Conservation (phyloP, 2,797 vertebrate species). For the Synaphobranchus kaupii region DNA sequence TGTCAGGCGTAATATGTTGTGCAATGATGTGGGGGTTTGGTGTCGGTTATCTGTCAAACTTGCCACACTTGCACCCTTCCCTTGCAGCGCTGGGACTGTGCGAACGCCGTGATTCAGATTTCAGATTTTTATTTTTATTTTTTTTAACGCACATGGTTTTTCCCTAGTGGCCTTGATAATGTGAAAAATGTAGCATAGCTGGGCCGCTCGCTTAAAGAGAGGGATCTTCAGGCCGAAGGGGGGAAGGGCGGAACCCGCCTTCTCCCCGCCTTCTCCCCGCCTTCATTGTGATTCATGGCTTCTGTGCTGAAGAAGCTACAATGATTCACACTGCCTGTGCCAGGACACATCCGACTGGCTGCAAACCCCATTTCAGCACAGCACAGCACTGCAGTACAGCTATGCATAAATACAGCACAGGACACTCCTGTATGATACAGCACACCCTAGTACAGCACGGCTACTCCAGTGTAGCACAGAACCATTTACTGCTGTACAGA, state of each 20-base stretch:
- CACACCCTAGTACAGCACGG: background rate
- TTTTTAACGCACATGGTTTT: background rate
- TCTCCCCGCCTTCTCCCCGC: background rate
- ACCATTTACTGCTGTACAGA: background rate
- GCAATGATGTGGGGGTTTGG: background rate
- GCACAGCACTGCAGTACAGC: background rate
- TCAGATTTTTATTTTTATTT: background rate
- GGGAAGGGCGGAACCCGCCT: background rate
- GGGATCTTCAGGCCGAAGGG: background rate
- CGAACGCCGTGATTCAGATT: background rate
- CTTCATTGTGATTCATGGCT: conserved; percentile 10
- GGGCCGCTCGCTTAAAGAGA: background rate
- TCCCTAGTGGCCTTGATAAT: background rate
- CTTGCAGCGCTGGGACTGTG: background rate
- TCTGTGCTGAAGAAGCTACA: conserved; percentile 30
- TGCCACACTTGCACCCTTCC: background rate
- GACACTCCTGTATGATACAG: background rate
- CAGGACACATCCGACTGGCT: background rate
- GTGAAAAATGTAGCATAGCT: conserved; percentile 4
- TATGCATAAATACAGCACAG: background rate
- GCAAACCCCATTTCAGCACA: background rate
- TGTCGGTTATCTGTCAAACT: background rate
- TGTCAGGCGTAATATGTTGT: background rate
- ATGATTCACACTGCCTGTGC: conserved; percentile 40
- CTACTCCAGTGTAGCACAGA: background rate